Evolutionary conservation across 2,113 vertebrate species (phyloP).

Genomic region (Chrysochloris asiatica): DNA sequence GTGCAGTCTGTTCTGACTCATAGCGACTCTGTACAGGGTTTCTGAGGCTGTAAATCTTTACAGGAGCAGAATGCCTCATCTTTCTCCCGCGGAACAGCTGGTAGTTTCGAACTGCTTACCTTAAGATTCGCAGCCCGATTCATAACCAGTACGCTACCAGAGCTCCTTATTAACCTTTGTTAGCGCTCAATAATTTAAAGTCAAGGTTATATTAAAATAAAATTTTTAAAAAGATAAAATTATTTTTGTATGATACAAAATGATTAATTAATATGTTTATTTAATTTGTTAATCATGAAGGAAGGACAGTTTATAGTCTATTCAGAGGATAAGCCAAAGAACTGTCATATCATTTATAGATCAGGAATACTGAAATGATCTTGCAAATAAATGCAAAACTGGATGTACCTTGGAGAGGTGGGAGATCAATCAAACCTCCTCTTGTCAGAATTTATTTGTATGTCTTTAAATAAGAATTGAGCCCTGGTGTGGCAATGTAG

Average conservation of each 20-base stretch:
- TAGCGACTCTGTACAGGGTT: too few relatives aligned
- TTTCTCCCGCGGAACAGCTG: too few relatives aligned
- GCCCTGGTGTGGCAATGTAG: too few relatives aligned
- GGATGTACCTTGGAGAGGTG: background rate
- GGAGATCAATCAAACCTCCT: background rate
- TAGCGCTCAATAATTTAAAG: background rate
- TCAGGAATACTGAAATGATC: background rate
- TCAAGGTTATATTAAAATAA: background rate
- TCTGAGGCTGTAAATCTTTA: too few relatives aligned
- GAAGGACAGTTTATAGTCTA: background rate
- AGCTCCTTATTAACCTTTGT: too few relatives aligned
- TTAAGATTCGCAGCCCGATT: too few relatives aligned
- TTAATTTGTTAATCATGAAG: background rate
- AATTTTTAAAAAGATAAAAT: slow-evolving; percentile 16
- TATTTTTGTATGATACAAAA: too few relatives aligned
- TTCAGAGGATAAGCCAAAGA: background rate
- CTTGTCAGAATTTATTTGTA: background rate
- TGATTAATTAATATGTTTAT: background rate
- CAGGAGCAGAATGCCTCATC: too few relatives aligned
- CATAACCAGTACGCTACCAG: too few relatives aligned
- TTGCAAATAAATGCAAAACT: background rate
- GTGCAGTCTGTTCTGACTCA: too few relatives aligned
- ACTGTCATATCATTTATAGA: background rate
- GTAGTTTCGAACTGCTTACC: too few relatives aligned
- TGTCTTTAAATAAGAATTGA: background rate